Conservation (phyloP, 2,888 invertebrate genomes). For the Acanthosoma haemorrhoidale region DNA sequence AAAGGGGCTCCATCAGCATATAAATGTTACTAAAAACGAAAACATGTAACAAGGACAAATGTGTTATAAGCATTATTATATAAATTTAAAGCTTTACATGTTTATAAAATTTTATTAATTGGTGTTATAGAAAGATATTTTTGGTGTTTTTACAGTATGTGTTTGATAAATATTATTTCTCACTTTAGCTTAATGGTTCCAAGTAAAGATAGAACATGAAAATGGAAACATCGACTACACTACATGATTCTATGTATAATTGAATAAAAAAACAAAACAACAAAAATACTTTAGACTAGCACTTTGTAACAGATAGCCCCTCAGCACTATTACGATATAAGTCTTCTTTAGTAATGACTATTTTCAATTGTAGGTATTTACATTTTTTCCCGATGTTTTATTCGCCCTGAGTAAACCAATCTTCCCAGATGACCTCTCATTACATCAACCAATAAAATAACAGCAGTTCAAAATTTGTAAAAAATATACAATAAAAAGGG, state of each 20-base stretch:
- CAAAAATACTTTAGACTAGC: conserved; percentile 9
- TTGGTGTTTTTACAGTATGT: neutral
- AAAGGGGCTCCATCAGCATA: neutral
- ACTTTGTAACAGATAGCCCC: neutral
- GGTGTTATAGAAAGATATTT: neutral
- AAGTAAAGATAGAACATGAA: neutral
- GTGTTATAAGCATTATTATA: neutral
- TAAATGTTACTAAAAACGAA: neutral
- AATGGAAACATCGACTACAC: neutral
- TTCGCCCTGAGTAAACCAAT: neutral
- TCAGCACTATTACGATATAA: conserved; percentile 1
- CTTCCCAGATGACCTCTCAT: neutral
- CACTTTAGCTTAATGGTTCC: neutral
- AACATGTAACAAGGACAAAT: neutral
- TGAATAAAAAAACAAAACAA: too few relatives aligned
- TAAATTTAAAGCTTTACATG: neutral
- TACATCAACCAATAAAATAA: neutral
- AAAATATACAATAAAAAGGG: neutral
- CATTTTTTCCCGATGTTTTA: neutral
- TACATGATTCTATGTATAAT: neutral
- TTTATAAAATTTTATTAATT: conserved; percentile 1
- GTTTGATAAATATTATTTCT: neutral
- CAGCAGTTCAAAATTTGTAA: neutral
- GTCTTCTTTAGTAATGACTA: conserved; percentile 10
- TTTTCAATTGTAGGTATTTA: neutral